Conservation (phyloP, 2,797 vertebrate species). For the Parotocinclus haroldoi region DNA sequence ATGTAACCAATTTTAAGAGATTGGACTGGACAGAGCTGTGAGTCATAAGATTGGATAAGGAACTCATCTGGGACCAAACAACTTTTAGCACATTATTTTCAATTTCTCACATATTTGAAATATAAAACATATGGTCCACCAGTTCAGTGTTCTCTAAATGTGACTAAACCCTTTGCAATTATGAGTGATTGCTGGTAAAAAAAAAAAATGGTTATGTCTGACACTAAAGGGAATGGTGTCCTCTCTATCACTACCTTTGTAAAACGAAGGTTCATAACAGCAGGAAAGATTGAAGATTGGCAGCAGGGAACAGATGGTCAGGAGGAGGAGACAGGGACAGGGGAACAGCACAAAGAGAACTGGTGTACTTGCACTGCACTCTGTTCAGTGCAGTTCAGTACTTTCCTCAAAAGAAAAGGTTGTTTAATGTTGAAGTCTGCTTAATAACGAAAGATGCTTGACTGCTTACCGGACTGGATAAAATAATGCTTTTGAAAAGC, state of each 20-base stretch:
- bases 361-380: conserved; percentile 55
- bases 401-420: too few species aligned
- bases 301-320: conserved; percentile 74
- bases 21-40: conserved; percentile 3
- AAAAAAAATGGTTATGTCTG: conserved; percentile 42
- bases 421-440: neutral
- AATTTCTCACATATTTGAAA: neutral
- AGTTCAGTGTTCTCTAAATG: too few species aligned
- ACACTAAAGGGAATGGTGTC: conserved; percentile 53
- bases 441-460: neutral
- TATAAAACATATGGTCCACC: neutral
- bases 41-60: neutral
- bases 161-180: too few species aligned
- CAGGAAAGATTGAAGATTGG: conserved; percentile 64
- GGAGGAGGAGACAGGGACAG: conserved; percentile 68
- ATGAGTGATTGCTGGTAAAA: conserved; percentile 21
- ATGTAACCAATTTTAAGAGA: conserved; percentile 6
- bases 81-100: conserved; percentile 5
- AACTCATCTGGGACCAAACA: neutral
- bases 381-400: neutral
- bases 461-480: too few species aligned
- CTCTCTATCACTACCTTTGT: conserved; percentile 57
- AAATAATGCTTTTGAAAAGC: too few species aligned
- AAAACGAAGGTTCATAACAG: conserved; percentile 58
- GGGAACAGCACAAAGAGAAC: conserved; percentile 65